A percentile compares a stretch with the other conserved stretches of the same genome.
Evolutionary conservation across 1,140 invertebrate species (phyloP).

Genomic region (Drusus annulatus): DNA sequence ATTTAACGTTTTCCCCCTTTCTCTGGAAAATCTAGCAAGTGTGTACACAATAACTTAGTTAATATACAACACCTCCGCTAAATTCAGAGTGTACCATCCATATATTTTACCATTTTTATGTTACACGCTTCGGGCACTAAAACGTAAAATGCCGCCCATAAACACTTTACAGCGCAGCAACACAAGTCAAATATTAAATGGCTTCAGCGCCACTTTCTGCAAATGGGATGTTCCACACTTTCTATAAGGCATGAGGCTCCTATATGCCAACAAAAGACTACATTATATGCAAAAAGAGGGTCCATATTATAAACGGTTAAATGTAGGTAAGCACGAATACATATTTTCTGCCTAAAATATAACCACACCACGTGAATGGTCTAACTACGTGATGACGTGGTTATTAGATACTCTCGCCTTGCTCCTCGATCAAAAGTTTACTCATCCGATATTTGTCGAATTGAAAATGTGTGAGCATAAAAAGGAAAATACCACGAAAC

Average conservation of each 20-base stretch:
- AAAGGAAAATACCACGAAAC: no score
- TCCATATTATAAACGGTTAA: neutral
- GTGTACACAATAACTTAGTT: conserved; percentile 27
- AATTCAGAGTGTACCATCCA: conserved; percentile 22
- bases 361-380: neutral
- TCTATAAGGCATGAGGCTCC: neutral
- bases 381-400: neutral
- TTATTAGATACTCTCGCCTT: no score
- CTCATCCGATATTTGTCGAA: no score
- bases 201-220: conserved; percentile 47
- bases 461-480: no score
- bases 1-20: conserved; percentile 13
- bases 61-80: conserved; percentile 31
- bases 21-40: conserved; percentile 18
- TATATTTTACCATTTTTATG: conserved; percentile 60
- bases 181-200: conserved; percentile 59
- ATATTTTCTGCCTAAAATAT: neutral
- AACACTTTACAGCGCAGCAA: conserved; percentile 58
- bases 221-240: conserved; percentile 14
- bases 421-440: no score
- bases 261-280: neutral
- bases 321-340: neutral
- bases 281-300: neutral
- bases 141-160: conserved; percentile 59
- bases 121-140: conserved; percentile 58